A percentile compares a stretch with the other conserved stretches of the same genome.
These are phyloP conservation scores for Cantharis rufa DNA, from an alignment of 2,888 invertebrate species.

Conservation along the genomic window DNA sequence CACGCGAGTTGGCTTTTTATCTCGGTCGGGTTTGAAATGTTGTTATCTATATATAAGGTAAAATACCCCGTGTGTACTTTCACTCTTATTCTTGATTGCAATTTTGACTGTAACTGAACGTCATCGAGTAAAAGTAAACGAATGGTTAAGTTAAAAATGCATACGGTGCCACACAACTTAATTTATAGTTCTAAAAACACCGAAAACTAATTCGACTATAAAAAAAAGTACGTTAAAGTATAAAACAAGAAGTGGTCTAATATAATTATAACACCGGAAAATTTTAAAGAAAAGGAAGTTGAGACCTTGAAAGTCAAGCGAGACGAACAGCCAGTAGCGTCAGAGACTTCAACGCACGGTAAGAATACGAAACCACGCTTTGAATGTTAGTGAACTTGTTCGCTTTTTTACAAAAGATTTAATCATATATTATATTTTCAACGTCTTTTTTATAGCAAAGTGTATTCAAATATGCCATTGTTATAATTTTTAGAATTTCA, in stretches of 20 bases:
- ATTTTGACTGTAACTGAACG: neutral
- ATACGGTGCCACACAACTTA: neutral
- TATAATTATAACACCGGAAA: neutral
- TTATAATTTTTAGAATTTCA: neutral
- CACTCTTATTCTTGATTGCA: neutral
- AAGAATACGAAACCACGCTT: slow-evolving; percentile 1
- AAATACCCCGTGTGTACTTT: neutral
- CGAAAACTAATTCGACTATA: neutral
- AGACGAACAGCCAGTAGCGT: neutral
- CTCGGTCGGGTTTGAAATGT: neutral
- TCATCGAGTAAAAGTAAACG: neutral
- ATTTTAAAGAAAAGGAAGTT: neutral
- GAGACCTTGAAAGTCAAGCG: slow-evolving; percentile 4
- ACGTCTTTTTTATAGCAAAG: neutral
- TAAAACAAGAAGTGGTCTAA: neutral
- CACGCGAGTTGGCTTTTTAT: neutral
- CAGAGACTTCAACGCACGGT: slow-evolving; percentile 1
- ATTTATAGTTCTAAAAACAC: neutral
- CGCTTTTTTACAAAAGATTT: neutral
- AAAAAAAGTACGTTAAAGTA: neutral
- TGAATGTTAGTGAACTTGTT: slow-evolving; percentile 1
- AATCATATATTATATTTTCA: neutral
- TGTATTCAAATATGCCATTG: neutral
- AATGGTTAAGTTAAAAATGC: neutral
- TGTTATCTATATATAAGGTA: neutral